Conservation (phyloP, 2,888 invertebrate genomes). For the Eupithecia vulgata region DNA sequence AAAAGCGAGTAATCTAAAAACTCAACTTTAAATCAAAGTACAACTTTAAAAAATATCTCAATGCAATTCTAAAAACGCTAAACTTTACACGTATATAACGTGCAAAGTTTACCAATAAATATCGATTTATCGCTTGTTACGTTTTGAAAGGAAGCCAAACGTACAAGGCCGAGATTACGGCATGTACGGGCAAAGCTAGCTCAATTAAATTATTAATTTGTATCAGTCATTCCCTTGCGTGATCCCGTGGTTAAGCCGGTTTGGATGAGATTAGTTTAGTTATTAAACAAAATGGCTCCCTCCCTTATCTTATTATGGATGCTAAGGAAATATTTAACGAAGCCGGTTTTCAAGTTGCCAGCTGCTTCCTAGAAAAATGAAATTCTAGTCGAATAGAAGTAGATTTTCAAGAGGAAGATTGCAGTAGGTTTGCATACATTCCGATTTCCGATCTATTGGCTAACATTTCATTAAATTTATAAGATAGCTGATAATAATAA, state of each 20-base stretch:
- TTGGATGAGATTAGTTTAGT: not conserved
- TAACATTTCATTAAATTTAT: not conserved
- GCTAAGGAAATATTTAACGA: not conserved
- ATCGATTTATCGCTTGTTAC: slow-evolving; percentile 14
- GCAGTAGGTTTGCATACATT: not conserved
- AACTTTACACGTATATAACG: too few relatives aligned
- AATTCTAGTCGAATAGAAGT: not conserved
- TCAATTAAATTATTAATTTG: slow-evolving; percentile 32
- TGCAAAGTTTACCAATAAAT: slow-evolving; percentile 20
- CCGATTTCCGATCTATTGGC: not conserved
- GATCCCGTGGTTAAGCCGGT: not conserved
- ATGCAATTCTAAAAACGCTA: not conserved
- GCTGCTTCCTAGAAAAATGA: not conserved
- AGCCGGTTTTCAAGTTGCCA: not conserved
- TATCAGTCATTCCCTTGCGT: slow-evolving; percentile 9
- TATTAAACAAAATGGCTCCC: not conserved
- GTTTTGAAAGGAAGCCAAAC: slow-evolving; percentile 26
- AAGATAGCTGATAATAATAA: not conserved
- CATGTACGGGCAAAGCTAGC: slow-evolving; percentile 4
- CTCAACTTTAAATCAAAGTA: not conserved
- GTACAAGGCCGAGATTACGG: slow-evolving; percentile 18
- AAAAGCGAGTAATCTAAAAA: not conserved
- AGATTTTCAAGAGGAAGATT: not conserved
- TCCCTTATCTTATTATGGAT: not conserved
- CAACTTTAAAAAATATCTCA: not conserved